Conservation (phyloP, 2,888 invertebrate genomes). For the Norana najaformis region DNA sequence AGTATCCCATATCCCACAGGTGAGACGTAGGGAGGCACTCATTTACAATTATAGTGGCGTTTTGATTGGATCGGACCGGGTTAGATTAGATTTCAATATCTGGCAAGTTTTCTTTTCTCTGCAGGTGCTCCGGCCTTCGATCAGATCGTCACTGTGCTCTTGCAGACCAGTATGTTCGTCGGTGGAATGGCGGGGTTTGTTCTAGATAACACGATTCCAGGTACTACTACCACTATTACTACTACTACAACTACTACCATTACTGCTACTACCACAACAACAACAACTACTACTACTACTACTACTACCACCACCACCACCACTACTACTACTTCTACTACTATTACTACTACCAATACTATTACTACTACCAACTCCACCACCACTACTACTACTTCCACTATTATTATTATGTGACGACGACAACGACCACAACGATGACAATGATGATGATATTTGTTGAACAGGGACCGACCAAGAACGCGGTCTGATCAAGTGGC, state of each 20-base stretch:
- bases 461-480: slow-evolving; percentile 39
- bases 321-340: not conserved
- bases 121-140: slow-evolving; percentile 46
- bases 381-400: not conserved
- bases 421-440: not conserved
- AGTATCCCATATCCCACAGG: too few species aligned
- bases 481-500: slow-evolving; percentile 38
- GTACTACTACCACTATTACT: slow-evolving; percentile 35
- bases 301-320: not conserved
- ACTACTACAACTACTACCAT: not conserved
- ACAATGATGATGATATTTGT: not conserved
- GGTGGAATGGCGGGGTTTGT: slow-evolving; percentile 56
- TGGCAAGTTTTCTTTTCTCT: not conserved
- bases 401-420: not conserved
- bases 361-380: not conserved
- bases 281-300: not conserved
- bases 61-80: not conserved
- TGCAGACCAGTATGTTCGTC: slow-evolving; percentile 48
- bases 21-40: too few species aligned
- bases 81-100: not conserved
- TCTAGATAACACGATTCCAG: slow-evolving; percentile 53
- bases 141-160: slow-evolving; percentile 42
- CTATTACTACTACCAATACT: not conserved
- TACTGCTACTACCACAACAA: too few species aligned
- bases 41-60: too few species aligned